Conservation (phyloP, 2,888 invertebrate genomes). For the Folsomia manolachei region DNA sequence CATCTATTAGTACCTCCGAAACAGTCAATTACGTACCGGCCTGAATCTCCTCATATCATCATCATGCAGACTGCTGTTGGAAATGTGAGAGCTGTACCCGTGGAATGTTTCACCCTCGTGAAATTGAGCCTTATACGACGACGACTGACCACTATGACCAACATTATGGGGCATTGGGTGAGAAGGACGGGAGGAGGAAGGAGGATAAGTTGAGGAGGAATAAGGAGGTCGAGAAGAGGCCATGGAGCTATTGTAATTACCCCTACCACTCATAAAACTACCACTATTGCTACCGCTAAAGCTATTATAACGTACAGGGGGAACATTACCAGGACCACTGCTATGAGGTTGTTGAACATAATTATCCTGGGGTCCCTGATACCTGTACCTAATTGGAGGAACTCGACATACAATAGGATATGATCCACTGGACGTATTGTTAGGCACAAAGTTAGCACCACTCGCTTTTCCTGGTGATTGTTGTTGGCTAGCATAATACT, state of each 20-base stretch:
- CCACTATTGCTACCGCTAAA: not conserved
- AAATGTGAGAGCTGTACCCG: conserved; percentile 24
- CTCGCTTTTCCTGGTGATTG: not conserved
- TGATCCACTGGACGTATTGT: not conserved
- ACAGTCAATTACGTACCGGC: conserved; percentile 49
- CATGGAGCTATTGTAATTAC: conserved; percentile 6
- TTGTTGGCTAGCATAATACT: not conserved
- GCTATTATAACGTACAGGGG: not conserved
- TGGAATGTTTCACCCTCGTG: conserved; percentile 15
- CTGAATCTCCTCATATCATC: conserved; percentile 46
- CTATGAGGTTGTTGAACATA: not conserved
- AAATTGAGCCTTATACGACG: not conserved
- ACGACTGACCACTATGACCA: not conserved
- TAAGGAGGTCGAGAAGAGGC: conserved; percentile 6
- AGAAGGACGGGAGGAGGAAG: conserved; percentile 15
- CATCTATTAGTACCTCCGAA: conserved; percentile 50
- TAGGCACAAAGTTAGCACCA: not conserved
- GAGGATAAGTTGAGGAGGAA: conserved; percentile 12
- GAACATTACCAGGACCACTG: not conserved
- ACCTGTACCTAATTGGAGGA: not conserved
- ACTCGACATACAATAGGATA: conserved; percentile 2
- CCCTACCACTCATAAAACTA: conserved; percentile 1
- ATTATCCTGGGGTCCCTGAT: not conserved
- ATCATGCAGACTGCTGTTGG: conserved; percentile 42
- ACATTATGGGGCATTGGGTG: not conserved